These are phyloP conservation scores for Caloenas nicobarica DNA, from an alignment of 2,113 vertebrate species.

Conservation along the genomic window DNA sequence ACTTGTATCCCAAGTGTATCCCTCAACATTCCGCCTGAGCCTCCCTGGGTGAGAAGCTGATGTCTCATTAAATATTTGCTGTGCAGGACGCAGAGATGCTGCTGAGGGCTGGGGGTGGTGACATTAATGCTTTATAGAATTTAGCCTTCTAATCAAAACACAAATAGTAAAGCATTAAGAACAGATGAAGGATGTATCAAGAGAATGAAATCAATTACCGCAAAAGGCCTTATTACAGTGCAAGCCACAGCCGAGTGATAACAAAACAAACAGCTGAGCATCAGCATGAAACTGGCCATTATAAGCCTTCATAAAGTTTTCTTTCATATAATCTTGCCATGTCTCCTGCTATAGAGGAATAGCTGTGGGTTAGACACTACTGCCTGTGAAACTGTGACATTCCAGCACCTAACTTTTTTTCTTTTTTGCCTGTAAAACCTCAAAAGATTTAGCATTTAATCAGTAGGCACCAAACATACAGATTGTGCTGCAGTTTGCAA, in stretches of 20 bases:
- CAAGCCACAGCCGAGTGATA: neutral
- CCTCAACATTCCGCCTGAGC: neutral
- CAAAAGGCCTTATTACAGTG: neutral
- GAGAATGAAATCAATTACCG: neutral
- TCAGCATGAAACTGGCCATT: neutral
- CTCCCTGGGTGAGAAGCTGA: neutral
- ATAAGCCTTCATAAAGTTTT: neutral
- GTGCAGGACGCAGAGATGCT: neutral
- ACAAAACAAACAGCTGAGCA: neutral
- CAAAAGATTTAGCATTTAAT: neutral
- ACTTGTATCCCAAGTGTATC: neutral
- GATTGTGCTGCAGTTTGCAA: neutral
- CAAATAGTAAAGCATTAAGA: neutral
- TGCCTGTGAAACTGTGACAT: neutral
- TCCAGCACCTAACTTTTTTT: neutral
- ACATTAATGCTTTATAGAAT: neutral
- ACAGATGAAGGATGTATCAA: neutral
- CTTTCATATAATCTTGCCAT: neutral
- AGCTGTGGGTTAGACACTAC: neutral
- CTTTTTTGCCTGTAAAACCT: neutral
- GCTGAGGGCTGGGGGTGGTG: neutral
- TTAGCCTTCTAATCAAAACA: neutral
- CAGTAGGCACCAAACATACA: neutral
- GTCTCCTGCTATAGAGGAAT: neutral
- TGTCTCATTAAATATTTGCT: neutral